Conservation (phyloP, 2,113 vertebrate genomes). For the Triplophysa siluroides region DNA sequence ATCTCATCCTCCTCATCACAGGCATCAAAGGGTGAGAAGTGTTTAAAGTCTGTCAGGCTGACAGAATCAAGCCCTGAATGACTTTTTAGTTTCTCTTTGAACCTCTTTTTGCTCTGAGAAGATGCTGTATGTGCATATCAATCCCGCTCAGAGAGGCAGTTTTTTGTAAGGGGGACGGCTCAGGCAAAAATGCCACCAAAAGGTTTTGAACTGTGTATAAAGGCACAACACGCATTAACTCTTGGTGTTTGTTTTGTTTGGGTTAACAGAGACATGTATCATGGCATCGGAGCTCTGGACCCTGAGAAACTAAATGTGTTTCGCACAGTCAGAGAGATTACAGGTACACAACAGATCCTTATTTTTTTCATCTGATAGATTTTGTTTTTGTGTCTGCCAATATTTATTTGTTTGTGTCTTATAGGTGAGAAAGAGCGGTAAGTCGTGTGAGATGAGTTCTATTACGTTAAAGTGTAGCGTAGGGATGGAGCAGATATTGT, state of each 20-base stretch:
- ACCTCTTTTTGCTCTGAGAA: background rate
- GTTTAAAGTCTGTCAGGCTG: background rate
- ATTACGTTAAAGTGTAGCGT: background rate
- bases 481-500: background rate
- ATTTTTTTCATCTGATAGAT: background rate
- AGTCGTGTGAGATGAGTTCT: background rate
- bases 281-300: conserved; percentile 90
- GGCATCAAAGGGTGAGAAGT: conserved; percentile 95
- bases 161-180: too few relatives aligned
- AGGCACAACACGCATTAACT: background rate
- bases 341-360: conserved; percentile 75
- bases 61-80: background rate
- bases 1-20: conserved; percentile 96
- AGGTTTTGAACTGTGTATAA: background rate
- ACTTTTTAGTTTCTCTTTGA: background rate
- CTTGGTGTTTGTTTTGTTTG: background rate
- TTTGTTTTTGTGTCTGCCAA: background rate
- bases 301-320: conserved; percentile 92
- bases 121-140: background rate
- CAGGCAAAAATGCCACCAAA: too few relatives aligned
- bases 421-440: background rate
- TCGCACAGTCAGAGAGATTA: conserved; percentile 94
- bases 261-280: conserved; percentile 87
- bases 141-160: background rate
- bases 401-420: too few relatives aligned